phyloP scores from a whole-genome alignment of 2,113 vertebrate genomes.

The Thunnus thynnus region DNA sequence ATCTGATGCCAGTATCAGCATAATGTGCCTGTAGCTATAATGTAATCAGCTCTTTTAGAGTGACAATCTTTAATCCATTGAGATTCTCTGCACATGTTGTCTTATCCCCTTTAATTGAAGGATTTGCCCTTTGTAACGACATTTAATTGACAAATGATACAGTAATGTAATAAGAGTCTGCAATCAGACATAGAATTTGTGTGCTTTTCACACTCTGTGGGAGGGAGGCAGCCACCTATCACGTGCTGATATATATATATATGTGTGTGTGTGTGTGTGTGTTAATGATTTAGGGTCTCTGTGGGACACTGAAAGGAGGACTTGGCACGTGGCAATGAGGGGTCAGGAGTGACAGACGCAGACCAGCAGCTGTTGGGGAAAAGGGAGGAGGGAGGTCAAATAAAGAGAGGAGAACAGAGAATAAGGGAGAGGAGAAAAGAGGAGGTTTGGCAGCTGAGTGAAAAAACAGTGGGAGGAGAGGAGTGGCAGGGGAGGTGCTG shows the following conservation, averaged over 20 bases:
- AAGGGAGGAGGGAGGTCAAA: constrained; percentile 18
- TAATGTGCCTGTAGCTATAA: constrained; percentile 18
- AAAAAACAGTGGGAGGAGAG: constrained; percentile 24
- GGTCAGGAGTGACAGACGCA: constrained; percentile 68
- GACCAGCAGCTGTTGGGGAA: constrained; percentile 71
- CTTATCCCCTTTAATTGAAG: constrained; percentile 40
- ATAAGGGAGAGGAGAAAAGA: constrained; percentile 5
- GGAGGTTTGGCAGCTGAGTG: constrained; percentile 21
- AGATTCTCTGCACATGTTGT: constrained; percentile 44
- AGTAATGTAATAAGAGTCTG: constrained; percentile 46
- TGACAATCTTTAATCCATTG: constrained; percentile 12
- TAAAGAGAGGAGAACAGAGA: constrained; percentile 1
- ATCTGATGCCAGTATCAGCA: neutral
- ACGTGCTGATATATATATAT: constrained; percentile 7
- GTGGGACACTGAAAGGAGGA: constrained; percentile 62
- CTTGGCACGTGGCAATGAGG: constrained; percentile 66
- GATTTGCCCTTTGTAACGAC: constrained; percentile 59
- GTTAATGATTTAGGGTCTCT: constrained; percentile 73
- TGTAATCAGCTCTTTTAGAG: constrained; percentile 13
- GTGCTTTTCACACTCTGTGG: constrained; percentile 38
- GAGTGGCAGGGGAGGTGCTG: constrained; percentile 40
- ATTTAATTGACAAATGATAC: constrained; percentile 69
- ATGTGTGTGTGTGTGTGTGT: neutral
- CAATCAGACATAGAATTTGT: constrained; percentile 44
- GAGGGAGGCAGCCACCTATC: constrained; percentile 43